These are phyloP conservation scores for Actenoides hombroni DNA, from an alignment of 2,113 vertebrate genomes.

Conservation along the genomic window DNA sequence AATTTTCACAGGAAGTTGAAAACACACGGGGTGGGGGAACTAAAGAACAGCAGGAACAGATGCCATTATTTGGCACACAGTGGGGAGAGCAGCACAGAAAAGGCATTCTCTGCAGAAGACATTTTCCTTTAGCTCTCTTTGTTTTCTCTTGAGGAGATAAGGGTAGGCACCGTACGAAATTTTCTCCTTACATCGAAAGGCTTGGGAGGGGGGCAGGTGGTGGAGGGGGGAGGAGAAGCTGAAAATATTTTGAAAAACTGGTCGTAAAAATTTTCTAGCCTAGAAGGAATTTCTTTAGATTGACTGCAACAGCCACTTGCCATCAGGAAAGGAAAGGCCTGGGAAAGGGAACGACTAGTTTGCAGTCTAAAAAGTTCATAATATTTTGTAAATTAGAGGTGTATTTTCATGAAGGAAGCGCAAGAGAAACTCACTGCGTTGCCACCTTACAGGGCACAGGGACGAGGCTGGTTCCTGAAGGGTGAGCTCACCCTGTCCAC, in stretches of 20 bases:
- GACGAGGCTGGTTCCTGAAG: fast-evolving
- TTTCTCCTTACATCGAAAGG: slow-evolving; percentile 44
- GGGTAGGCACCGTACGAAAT: slow-evolving; percentile 15
- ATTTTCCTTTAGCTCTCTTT: slow-evolving; percentile 62
- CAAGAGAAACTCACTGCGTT: not conserved
- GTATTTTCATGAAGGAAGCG: not conserved
- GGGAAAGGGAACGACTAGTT: not conserved
- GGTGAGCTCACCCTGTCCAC: fast-evolving
- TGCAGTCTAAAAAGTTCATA: not conserved
- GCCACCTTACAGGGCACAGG: not conserved
- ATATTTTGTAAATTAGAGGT: not conserved
- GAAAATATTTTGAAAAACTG: slow-evolving; percentile 43
- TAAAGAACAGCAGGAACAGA: slow-evolving; percentile 76
- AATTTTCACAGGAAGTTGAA: slow-evolving; percentile 46
- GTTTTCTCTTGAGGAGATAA: slow-evolving; percentile 65
- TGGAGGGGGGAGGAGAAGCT: not conserved
- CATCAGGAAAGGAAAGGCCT: not conserved
- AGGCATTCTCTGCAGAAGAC: slow-evolving; percentile 59
- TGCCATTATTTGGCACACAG: slow-evolving; percentile 72
- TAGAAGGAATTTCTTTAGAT: not conserved
- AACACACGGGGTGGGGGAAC: slow-evolving; percentile 59
- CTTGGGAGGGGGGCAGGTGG: not conserved
- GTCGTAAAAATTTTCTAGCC: not conserved
- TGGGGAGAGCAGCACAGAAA: slow-evolving; percentile 54
- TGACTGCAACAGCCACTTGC: not conserved